Base-by-base conservation (phyloP, 1,140 invertebrate species). In the Papilio polyxenes region DNA sequence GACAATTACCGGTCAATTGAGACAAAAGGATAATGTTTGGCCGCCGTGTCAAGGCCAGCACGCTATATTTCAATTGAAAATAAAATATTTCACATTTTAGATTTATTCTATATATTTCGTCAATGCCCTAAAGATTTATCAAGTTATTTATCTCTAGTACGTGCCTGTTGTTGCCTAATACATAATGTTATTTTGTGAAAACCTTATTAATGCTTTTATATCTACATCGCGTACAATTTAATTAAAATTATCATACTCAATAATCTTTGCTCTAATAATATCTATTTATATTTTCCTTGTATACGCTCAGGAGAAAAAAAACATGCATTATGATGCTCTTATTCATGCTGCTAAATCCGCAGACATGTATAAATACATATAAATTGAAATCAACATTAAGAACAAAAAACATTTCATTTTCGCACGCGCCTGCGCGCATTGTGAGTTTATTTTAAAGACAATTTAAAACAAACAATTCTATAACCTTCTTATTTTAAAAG, bases 11-110 rank as follows among this genome's bases (percentile, higher is more conserved):
- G 88, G 85, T 82, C 92, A 94, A 94, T 94, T 94, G 92, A 93
- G 88, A 93, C 92, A 92, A 94, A 92, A 94, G 93, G 93, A 94
- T 93, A 94, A 94, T 94, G 92, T 93, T 93, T 89, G 93, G 91
- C 87, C 91, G 90, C 84, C 86, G 89, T 93, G 93, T 94, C 92
- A 94, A 92, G 93, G 93, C 87, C 87, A 86, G 51, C 80, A 78
- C 85, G 87, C 80, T 86, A 89, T 88, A 91, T 89, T 89, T 85
- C 90, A 93, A 91, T 93, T 91, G 90, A 85, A 90, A 89, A 92
- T 89, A 92, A 91, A 92, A 94, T 91, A 90, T 89, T 83, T 83
- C 86, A 91, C 88, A 86, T 85, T 85, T 85, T 87, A 89, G 86
- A 91, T 92, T 92, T 92, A 86, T 86, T 86, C 37, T 82, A 81